Evolutionary conservation across 2,113 vertebrate genomes (phyloP).

Genomic region (Columba livia): DNA sequence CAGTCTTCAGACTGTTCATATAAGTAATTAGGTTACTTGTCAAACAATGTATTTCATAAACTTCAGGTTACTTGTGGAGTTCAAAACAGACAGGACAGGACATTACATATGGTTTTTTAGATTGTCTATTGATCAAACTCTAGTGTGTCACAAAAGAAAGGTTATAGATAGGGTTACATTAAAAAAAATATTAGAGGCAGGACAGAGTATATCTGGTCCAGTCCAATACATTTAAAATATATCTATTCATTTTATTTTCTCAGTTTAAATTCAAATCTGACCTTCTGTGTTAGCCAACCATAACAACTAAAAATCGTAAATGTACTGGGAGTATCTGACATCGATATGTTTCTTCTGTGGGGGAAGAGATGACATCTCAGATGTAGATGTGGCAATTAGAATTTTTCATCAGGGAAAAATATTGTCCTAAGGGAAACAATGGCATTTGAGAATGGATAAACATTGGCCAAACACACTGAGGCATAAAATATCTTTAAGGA

Average conservation of each 20-base stretch:
- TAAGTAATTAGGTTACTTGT: constrained; percentile 17
- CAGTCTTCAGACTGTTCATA: neutral
- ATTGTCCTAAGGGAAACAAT: neutral
- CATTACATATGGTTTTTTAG: neutral
- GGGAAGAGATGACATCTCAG: neutral
- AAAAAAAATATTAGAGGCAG: neutral
- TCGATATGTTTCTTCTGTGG: neutral
- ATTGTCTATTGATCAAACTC: neutral
- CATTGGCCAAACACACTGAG: neutral
- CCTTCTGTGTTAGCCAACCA: neutral
- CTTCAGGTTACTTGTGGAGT: neutral
- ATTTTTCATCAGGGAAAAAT: neutral
- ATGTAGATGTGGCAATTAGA: neutral
- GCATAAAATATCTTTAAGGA: neutral
- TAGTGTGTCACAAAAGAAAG: neutral
- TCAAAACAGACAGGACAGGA: neutral
- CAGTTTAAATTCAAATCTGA: neutral
- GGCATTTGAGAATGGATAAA: neutral
- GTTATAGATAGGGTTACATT: neutral
- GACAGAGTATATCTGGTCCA: neutral
- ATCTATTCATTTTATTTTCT: neutral
- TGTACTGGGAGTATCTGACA: neutral
- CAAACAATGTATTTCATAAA: constrained; percentile 14
- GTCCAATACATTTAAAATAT: neutral
- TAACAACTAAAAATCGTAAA: neutral